Conservation (phyloP, 2,888 invertebrate genomes). For the Mesodorylaimus sp. region DNA sequence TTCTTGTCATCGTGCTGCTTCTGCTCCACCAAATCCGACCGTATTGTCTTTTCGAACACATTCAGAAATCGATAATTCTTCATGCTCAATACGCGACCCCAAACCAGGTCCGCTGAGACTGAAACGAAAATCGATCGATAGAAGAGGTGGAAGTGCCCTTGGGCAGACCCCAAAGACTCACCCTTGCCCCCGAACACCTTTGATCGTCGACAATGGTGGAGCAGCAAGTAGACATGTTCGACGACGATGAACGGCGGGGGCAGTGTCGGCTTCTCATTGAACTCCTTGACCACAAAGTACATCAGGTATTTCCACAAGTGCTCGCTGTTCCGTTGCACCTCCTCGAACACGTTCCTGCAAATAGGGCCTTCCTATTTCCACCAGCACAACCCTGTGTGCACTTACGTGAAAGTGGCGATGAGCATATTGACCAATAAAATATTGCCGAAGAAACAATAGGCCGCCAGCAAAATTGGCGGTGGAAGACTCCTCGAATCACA, state of each 20-base stretch:
- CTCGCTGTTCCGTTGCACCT: slow-evolving; percentile 32
- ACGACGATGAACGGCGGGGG: slow-evolving; percentile 33
- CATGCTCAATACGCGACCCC: too few relatives aligned
- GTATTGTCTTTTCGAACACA: too few relatives aligned
- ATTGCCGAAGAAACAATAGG: slow-evolving; percentile 33
- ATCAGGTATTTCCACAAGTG: slow-evolving; percentile 36
- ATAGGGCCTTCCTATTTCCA: too few relatives aligned
- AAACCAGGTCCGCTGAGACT: too few relatives aligned
- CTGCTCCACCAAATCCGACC: too few relatives aligned
- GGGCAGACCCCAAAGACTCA: too few relatives aligned
- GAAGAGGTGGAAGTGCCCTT: too few relatives aligned
- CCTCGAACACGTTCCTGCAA: slow-evolving; percentile 34
- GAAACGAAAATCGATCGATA: too few relatives aligned
- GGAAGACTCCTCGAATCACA: slow-evolving; percentile 20
- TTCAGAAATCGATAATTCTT: too few relatives aligned
- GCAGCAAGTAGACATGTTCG: slow-evolving; percentile 18
- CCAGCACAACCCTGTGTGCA: too few relatives aligned
- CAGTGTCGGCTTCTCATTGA: slow-evolving; percentile 29
- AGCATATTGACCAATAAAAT: slow-evolving; percentile 34
- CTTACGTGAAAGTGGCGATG: slow-evolving; percentile 33
- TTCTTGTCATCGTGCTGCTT: too few relatives aligned
- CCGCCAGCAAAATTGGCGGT: slow-evolving; percentile 30
- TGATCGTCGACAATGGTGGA: slow-evolving; percentile 8
- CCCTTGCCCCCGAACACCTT: too few relatives aligned
- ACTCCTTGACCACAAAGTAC: slow-evolving; percentile 33